Percentiles rank a stretch among this genome's conserved stretches.
phyloP scores from a whole-genome alignment of 2,797 vertebrate species.

The Falco biarmicus region DNA sequence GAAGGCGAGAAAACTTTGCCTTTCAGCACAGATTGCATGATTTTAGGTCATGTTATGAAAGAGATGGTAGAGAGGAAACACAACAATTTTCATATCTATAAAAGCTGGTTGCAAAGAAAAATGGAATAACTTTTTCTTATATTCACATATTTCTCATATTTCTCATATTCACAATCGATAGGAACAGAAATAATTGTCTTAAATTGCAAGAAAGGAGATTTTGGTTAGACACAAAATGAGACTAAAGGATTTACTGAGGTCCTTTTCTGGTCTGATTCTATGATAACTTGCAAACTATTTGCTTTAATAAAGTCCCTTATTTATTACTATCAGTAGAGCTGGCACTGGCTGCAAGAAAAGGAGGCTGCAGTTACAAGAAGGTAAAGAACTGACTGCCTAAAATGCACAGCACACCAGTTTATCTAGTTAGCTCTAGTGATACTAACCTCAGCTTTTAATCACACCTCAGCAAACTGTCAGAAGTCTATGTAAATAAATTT shows the following conservation, averaged over 20 bases:
- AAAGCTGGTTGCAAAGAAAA: not conserved
- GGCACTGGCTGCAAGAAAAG: not conserved
- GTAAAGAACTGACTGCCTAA: not conserved
- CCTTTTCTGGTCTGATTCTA: not conserved
- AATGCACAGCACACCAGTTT: constrained; percentile 1
- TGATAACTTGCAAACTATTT: not conserved
- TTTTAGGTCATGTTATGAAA: not conserved
- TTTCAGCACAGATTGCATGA: not conserved
- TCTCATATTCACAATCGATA: not conserved
- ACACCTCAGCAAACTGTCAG: not conserved
- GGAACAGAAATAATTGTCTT: not conserved
- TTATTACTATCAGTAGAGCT: not conserved
- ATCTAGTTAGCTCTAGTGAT: constrained; percentile 1
- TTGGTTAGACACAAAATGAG: not conserved
- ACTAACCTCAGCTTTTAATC: constrained; percentile 48
- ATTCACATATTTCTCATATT: not conserved
- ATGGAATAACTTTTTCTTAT: not conserved
- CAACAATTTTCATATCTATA: not conserved
- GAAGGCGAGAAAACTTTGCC: not conserved
- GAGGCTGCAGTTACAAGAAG: not conserved
- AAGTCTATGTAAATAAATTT: constrained; percentile 13
- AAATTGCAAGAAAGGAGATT: not conserved
- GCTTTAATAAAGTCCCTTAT: not conserved
- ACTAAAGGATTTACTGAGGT: not conserved
- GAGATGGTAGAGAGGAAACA: not conserved